Base-by-base conservation (phyloP, 2,888 invertebrate genomes). In the Lampropteryx suffumata region DNA sequence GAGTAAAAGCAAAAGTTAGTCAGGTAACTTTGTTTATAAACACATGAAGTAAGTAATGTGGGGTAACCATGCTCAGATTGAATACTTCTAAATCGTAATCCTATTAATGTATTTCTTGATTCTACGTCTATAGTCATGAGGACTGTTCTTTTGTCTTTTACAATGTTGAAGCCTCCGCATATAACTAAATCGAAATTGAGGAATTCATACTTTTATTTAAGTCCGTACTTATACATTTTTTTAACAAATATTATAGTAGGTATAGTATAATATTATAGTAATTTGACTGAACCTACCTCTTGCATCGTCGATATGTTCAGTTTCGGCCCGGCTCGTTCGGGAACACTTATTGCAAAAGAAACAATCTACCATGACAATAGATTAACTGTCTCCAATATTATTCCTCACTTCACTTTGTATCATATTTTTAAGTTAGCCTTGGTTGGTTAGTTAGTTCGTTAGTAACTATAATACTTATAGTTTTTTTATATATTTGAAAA, bases 351-450 rank as follows among this genome's bases (percentile, higher is more conserved):
- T 77, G 81, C 86, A 84, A 87, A 89, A 89, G 86, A 84, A 82
- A 88, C 89, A 90, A 86, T 89, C 88, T 90, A 90, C 86, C 90
- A 90, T 90, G 89, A 90, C 90, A 87, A 87, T 89, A 90, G 90
- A 89, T 78, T 79, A 65, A 67, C 73, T 73, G 67, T 76, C 87
- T 88, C 89, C 89, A 90, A 88, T 87, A 86, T 71, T 86, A 87
- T 87, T 87, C 72, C 80, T 79, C 74, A 50, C 57, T 33, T 32
- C 7, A 7, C 24, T 17, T 17, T 24, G 4, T 24, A 24, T 24
- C 24, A 6, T 24, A 7, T 7, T 5, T 24, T 24, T 24, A 7
- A 24, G 1, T 7, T 24, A 24, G 5, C 7, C 7, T 24, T 24
- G 24, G 1, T 7, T 24, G 24, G 24, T n/a, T n/a, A n/a, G n/a